Evolutionary conservation across 2,113 vertebrate species (phyloP).

Genomic region (Oenanthe melanoleuca): DNA sequence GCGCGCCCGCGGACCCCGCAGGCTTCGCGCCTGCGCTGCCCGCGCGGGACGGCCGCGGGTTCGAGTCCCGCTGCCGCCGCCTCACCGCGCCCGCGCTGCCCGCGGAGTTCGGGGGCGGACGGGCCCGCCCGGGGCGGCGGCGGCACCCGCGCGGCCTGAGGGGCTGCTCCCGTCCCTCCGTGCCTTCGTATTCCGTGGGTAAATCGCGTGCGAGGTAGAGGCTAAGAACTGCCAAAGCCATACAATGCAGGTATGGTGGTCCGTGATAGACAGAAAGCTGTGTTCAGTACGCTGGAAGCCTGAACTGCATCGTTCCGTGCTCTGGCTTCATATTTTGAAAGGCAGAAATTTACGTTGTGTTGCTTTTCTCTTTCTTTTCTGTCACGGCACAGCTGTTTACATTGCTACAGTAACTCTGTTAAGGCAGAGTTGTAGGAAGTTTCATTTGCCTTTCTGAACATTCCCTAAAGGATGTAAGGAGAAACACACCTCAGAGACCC

Average conservation of each 20-base stretch:
- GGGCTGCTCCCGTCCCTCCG: background rate
- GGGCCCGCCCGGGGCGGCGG: background rate
- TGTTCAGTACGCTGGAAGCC: fast-evolving
- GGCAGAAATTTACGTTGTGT: background rate
- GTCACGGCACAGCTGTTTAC: fast-evolving
- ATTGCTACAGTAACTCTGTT: fast-evolving
- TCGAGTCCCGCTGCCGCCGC: background rate
- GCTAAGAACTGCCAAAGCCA: fast-evolving
- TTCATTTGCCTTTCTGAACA: background rate
- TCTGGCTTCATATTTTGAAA: background rate
- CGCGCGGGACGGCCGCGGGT: too few relatives aligned
- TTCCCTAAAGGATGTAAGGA: background rate
- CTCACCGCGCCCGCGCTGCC: background rate
- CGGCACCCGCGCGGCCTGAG: background rate
- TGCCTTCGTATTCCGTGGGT: fast-evolving
- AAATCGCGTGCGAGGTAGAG: fast-evolving
- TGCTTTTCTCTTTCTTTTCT: background rate
- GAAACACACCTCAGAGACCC: background rate
- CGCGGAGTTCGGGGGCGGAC: too few relatives aligned
- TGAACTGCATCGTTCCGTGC: background rate
- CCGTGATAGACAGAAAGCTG: too few relatives aligned
- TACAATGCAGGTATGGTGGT: background rate
- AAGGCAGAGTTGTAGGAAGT: too few relatives aligned
- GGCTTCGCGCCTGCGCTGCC: too few relatives aligned
- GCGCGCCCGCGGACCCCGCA: too few relatives aligned